Percentiles rank a stretch among this genome's conserved stretches.
Conservation (phyloP, 2,797 vertebrate species). For the Varecia variegata region DNA sequence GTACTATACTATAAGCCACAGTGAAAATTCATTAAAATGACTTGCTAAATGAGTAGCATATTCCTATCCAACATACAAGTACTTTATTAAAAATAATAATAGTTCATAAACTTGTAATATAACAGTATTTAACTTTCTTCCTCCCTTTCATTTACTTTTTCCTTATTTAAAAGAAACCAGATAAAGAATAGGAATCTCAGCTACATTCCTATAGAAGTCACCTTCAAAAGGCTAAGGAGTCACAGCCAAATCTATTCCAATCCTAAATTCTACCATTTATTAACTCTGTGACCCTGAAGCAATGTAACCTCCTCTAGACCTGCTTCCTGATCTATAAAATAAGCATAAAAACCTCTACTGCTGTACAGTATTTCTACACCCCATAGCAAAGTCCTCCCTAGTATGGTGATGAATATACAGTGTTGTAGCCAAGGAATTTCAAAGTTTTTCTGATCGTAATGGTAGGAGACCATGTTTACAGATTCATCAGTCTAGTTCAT, state of each 20-base stretch:
- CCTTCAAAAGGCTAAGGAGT: constrained; percentile 11
- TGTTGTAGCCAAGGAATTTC: background rate
- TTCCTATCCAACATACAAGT: background rate
- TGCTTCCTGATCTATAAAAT: background rate
- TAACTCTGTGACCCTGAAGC: background rate
- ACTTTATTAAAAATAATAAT: background rate
- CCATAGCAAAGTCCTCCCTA: background rate
- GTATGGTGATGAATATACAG: background rate
- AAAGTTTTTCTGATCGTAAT: background rate
- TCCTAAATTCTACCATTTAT: background rate
- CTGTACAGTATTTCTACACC: background rate
- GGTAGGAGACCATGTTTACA: background rate
- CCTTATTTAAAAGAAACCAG: constrained; percentile 25
- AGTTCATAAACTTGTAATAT: background rate
- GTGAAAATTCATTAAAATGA: constrained; percentile 1
- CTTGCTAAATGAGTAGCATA: background rate
- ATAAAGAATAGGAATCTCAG: background rate
- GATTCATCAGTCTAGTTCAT: background rate
- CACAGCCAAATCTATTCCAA: background rate
- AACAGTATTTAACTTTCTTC: background rate
- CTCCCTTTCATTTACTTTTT: background rate
- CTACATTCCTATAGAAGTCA: background rate
- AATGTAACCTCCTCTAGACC: background rate
- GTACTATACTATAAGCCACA: background rate
- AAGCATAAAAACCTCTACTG: background rate